Evolutionary conservation across 2,113 vertebrate genomes (phyloP).

Genomic region (Hymenochirus boettgeri): DNA sequence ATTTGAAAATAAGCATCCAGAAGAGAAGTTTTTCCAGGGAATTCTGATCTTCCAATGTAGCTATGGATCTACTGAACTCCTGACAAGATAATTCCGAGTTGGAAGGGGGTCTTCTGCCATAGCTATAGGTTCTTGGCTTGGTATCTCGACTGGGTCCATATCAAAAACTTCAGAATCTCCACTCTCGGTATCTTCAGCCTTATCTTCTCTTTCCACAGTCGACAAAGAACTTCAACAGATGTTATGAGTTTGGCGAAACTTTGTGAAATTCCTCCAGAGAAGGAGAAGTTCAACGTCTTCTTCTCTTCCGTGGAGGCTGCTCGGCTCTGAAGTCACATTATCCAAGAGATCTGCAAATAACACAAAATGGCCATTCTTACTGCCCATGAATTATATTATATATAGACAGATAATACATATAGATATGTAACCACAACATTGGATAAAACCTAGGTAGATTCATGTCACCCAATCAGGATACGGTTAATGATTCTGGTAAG

Average conservation of each 20-base stretch:
- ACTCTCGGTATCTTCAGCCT: slow-evolving; percentile 41
- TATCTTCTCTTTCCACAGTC: slow-evolving; percentile 41
- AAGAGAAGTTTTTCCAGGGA: background rate
- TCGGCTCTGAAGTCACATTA: too few species aligned
- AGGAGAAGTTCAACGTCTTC: slow-evolving; percentile 26
- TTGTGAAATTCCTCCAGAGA: slow-evolving; percentile 55
- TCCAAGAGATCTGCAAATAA: too few species aligned
- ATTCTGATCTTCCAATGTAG: background rate
- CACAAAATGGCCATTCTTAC: too few species aligned
- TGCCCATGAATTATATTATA: too few species aligned
- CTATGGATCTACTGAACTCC: background rate
- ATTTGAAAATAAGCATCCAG: background rate
- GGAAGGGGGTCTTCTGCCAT: background rate
- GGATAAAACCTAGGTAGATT: too few species aligned
- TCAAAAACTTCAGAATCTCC: slow-evolving; percentile 40
- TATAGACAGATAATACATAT: too few species aligned
- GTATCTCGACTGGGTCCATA: background rate
- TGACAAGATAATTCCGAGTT: background rate
- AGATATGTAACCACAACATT: too few species aligned
- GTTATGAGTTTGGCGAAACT: slow-evolving; percentile 47
- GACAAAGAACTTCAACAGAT: slow-evolving; percentile 47
- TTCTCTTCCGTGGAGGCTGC: too few species aligned
- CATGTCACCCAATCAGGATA: too few species aligned
- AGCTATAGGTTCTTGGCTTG: background rate
- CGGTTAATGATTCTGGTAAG: too few species aligned